A percentile compares a stretch with the other conserved stretches of the same genome.
Conservation (phyloP, 1,140 invertebrate genomes). For the Cydia pomonella region DNA sequence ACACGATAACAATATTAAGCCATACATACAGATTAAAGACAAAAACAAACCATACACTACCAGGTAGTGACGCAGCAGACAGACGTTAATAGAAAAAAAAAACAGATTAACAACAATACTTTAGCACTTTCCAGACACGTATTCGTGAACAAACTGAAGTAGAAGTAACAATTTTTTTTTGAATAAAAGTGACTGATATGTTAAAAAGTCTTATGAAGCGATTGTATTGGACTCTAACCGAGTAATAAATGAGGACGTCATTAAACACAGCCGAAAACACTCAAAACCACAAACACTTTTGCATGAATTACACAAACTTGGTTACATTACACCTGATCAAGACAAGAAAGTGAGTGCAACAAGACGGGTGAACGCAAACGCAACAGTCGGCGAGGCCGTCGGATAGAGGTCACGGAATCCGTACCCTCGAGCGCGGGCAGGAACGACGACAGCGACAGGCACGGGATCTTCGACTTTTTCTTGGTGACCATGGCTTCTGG, state of each 20-base stretch:
- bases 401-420: constrained; percentile 67
- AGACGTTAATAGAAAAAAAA: constrained; percentile 15
- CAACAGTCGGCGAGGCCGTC: constrained; percentile 64
- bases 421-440: constrained; percentile 75
- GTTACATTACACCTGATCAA: constrained; percentile 72
- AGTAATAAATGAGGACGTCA: constrained; percentile 19
- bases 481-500: constrained; percentile 72
- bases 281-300: constrained; percentile 50
- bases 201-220: not conserved
- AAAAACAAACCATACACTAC: constrained; percentile 23
- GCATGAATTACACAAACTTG: constrained; percentile 60
- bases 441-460: constrained; percentile 71
- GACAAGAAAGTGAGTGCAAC: constrained; percentile 75
- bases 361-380: constrained; percentile 70
- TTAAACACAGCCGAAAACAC: constrained; percentile 37
- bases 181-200: not conserved
- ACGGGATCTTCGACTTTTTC: constrained; percentile 77
- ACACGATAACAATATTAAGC: not conserved
- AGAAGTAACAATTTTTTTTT: not conserved
- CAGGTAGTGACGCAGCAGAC: constrained; percentile 5
- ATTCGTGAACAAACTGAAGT: not conserved
- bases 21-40: constrained; percentile 15
- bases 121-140: not conserved
- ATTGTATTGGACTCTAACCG: constrained; percentile 4
- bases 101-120: not conserved